A percentile compares a stretch with the other conserved stretches of the same genome.
phyloP scores from a whole-genome alignment of 2,113 vertebrate species.

The Stictonetta naevosa region DNA sequence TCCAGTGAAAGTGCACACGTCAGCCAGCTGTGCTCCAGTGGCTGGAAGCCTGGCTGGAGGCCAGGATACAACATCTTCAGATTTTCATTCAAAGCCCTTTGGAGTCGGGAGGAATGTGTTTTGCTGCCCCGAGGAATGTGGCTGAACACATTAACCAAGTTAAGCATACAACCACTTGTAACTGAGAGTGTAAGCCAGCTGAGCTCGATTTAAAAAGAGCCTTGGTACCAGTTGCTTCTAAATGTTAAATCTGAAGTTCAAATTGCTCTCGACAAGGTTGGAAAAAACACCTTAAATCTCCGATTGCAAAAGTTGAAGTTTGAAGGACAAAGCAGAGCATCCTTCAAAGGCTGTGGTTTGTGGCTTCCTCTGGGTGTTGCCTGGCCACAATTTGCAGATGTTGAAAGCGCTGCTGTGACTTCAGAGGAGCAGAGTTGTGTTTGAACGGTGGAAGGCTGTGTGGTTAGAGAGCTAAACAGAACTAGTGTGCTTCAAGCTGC shows the following conservation, averaged over 20 bases:
- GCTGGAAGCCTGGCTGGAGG: accelerated
- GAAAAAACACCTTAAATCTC: neutral
- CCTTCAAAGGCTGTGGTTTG: neutral
- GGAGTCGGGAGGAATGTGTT: neutral
- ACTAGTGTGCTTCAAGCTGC: neutral
- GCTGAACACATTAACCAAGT: neutral
- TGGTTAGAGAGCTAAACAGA: neutral
- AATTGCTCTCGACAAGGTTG: neutral
- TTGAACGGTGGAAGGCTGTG: neutral
- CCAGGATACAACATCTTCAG: neutral
- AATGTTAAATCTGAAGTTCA: neutral
- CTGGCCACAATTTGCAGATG: neutral
- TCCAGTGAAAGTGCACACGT: neutral
- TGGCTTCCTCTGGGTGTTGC: neutral
- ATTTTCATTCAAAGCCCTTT: neutral
- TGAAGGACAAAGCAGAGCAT: neutral
- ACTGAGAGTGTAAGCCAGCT: neutral
- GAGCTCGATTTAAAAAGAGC: neutral
- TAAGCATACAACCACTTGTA: neutral
- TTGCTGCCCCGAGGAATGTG: neutral
- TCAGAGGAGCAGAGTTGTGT: neutral
- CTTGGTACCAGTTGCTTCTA: neutral
- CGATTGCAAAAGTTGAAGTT: neutral
- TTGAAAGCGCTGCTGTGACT: neutral
- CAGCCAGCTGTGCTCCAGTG: neutral